phyloP scores from a whole-genome alignment of 2,888 invertebrate genomes.

The Anagyrus pseudococci region DNA sequence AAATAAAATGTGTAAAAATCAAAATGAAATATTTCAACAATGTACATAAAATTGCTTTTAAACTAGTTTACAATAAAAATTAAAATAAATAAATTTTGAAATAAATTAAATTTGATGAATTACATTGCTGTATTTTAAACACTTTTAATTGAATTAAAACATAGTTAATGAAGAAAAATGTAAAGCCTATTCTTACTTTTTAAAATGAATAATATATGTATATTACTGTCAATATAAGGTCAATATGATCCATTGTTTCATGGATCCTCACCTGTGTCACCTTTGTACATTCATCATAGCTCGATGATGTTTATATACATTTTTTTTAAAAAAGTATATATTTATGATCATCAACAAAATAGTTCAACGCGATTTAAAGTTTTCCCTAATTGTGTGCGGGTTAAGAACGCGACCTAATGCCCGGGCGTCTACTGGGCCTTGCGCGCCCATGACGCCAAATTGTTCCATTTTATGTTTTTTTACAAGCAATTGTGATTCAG shows the following conservation, averaged over 20 bases:
- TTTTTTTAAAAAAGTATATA: slow-evolving; percentile 7
- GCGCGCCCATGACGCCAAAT: slow-evolving; percentile 60
- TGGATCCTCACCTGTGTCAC: slow-evolving; percentile 60
- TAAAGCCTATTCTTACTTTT: slow-evolving; percentile 14
- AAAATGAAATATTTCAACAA: too few species aligned
- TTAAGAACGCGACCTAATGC: slow-evolving; percentile 60
- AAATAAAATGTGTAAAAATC: background rate
- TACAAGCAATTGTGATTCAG: slow-evolving; percentile 16
- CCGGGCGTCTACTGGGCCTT: slow-evolving; percentile 58
- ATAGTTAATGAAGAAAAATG: slow-evolving; percentile 1
- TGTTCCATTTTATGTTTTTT: slow-evolving; percentile 17
- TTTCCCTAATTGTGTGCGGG: slow-evolving; percentile 49
- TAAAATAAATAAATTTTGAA: slow-evolving; percentile 2
- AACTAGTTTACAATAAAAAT: background rate
- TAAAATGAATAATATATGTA: slow-evolving; percentile 15
- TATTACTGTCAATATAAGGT: slow-evolving; percentile 40
- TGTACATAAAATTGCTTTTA: too few species aligned
- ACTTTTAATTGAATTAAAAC: background rate
- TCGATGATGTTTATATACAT: slow-evolving; percentile 48
- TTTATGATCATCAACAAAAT: slow-evolving; percentile 45
- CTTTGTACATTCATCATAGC: slow-evolving; percentile 52
- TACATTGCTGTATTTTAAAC: too few species aligned
- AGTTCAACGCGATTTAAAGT: slow-evolving; percentile 32
- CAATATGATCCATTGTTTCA: slow-evolving; percentile 48
- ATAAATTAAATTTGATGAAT: too few species aligned